phyloP scores from a whole-genome alignment of 1,140 invertebrate genomes.

The Drosophila bifasciata region DNA sequence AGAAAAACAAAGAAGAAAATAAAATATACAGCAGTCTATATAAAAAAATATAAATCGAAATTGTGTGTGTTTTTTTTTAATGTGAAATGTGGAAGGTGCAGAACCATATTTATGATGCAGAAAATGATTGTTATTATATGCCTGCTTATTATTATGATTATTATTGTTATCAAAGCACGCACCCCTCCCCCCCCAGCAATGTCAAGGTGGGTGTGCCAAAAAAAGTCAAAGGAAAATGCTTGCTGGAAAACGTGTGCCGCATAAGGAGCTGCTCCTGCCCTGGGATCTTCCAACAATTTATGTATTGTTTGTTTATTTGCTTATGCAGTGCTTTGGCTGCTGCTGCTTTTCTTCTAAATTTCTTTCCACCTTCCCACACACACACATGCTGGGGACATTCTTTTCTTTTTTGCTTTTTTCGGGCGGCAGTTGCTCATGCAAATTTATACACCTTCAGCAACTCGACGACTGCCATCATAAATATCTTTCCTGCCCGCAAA shows the following conservation, averaged over 20 bases:
- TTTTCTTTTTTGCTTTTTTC: constrained; percentile 14
- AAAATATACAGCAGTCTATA: constrained; percentile 59
- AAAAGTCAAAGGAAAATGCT: constrained; percentile 16
- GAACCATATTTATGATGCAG: constrained; percentile 58
- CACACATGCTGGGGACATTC: constrained; percentile 12
- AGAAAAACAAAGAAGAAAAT: constrained; percentile 39
- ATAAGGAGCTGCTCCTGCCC: constrained; percentile 46
- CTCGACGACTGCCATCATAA: constrained; percentile 71
- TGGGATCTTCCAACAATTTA: constrained; percentile 67
- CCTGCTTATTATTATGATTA: constrained; percentile 63
- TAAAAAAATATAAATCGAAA: constrained; percentile 43
- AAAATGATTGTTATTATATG: constrained; percentile 76
- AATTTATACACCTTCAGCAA: constrained; percentile 78
- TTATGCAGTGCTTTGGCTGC: constrained; percentile 74
- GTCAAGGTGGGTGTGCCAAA: constrained; percentile 40
- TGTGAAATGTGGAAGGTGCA: constrained; percentile 9
- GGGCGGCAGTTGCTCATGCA: constrained; percentile 63
- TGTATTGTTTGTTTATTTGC: constrained; percentile 81
- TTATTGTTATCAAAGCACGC: constrained; percentile 73
- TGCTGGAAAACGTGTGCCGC: constrained; percentile 48
- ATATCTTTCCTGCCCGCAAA: constrained; percentile 58
- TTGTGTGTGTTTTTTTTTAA: constrained; percentile 43
- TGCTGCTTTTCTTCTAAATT: constrained; percentile 15
- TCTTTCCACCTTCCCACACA: constrained; percentile 3
- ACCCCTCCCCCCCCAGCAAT: no score